Evolutionary conservation across 2,113 vertebrate genomes (phyloP).

Genomic region (Melanostigma gelatinosum): DNA sequence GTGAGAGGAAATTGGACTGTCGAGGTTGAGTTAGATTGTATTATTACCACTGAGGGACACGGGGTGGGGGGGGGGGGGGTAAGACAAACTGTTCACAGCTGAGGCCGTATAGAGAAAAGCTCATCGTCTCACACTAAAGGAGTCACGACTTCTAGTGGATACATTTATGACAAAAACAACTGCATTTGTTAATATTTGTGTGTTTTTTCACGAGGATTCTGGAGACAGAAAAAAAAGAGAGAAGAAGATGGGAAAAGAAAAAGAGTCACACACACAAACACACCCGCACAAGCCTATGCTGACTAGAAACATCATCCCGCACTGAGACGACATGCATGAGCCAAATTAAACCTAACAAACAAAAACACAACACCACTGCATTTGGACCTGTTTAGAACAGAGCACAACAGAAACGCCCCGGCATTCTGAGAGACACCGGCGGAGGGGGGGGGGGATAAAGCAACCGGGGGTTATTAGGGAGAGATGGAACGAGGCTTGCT

Average conservation of each 20-base stretch:
- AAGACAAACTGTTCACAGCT: constrained; percentile 40
- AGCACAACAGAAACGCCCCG: constrained; percentile 44
- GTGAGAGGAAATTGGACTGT: constrained; percentile 57
- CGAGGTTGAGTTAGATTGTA: constrained; percentile 51
- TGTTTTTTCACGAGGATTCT: constrained; percentile 40
- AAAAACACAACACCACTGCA: constrained; percentile 46
- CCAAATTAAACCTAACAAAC: constrained; percentile 33
- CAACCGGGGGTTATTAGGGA: constrained; percentile 12
- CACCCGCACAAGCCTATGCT: constrained; percentile 59
- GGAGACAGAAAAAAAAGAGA: constrained; percentile 41
- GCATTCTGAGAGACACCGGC: constrained; percentile 37
- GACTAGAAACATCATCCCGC: constrained; percentile 45
- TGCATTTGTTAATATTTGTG: constrained; percentile 20
- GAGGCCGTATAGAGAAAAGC: constrained; percentile 19
- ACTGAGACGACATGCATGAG: constrained; percentile 64
- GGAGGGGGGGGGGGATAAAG: background rate
- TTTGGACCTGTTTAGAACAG: constrained; percentile 54
- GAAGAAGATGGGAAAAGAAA: constrained; percentile 22
- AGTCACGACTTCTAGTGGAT: constrained; percentile 1
- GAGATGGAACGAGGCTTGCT: constrained; percentile 47
- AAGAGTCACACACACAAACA: constrained; percentile 47
- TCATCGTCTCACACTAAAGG: constrained; percentile 19
- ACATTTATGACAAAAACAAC: constrained; percentile 10
- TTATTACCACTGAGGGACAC: constrained; percentile 38
- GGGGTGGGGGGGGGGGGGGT: constrained; percentile 7